Percentiles rank a stretch among this genome's conserved stretches.
These are phyloP conservation scores for Limnothrissa miodon DNA, from an alignment of 2,113 vertebrate genomes.

Conservation along the genomic window DNA sequence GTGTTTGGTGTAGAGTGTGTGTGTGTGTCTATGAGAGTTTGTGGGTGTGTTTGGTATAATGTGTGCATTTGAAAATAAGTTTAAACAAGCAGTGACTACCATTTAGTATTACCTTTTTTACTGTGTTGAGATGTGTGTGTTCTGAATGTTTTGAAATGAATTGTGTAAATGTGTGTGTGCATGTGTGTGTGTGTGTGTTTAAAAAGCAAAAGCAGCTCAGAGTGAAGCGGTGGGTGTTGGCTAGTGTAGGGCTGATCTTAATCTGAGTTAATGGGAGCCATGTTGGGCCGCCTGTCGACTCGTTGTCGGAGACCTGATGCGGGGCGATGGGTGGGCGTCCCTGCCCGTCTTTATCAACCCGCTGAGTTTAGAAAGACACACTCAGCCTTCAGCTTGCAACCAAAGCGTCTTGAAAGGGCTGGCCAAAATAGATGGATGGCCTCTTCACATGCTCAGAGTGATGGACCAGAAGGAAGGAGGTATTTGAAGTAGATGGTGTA, in stretches of 20 bases:
- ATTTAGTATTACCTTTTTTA: no score
- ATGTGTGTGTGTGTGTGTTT: conserved; percentile 58
- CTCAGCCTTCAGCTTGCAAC: neutral
- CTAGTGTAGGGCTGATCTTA: conserved; percentile 64
- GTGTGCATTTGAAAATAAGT: no score
- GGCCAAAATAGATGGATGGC: neutral
- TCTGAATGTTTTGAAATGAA: no score
- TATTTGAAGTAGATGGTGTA: no score
- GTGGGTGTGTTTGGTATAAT: neutral
- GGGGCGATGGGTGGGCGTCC: conserved; percentile 46
- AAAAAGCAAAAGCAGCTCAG: conserved; percentile 32
- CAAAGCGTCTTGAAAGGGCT: conserved; percentile 17
- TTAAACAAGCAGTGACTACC: no score
- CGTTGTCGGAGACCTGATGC: conserved; percentile 51
- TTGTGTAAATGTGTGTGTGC: conserved; percentile 60
- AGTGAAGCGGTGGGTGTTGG: conserved; percentile 45
- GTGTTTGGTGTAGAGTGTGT: neutral
- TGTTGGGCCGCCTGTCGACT: conserved; percentile 31
- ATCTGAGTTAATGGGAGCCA: conserved; percentile 66
- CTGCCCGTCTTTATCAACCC: conserved; percentile 40
- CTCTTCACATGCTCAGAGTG: neutral
- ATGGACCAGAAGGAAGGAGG: neutral
- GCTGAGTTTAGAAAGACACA: conserved; percentile 33
- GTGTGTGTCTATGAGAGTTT: neutral
- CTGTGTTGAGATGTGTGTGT: no score